Base-by-base conservation (phyloP, 2,797 vertebrate genomes). In the Gambusia yucatana region DNA sequence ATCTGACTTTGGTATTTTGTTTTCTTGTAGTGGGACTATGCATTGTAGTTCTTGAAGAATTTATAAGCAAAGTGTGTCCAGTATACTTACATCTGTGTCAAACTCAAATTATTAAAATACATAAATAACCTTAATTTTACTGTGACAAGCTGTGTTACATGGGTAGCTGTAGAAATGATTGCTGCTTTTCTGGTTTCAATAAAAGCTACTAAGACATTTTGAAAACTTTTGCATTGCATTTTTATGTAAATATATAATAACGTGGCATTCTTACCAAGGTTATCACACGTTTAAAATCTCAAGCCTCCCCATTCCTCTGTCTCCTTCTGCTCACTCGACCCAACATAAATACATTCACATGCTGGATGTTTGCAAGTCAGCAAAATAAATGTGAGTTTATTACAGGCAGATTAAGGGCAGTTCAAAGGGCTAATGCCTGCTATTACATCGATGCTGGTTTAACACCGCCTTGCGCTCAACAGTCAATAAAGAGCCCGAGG, bases 341-440 rank as follows among this genome's bases (percentile, higher is more conserved):
- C 13, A 28, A 13, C 10, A 17, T 28, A 75, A 59, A 75, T 86
- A 74, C 52, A 72, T 39, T 72, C 71, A 65, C 81, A 85, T 75
- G 84, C 52, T 50, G 79, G 44, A 63, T 80, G 75, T 88, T 50
- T 71, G 52, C 70, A 79, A 48, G 83, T 72, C 82, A 79, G 72
- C 72, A 77, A 90, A 90, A 90, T 85, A 91, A 89, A 92, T 91
- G 92, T 80, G 88, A 93, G 89, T 93, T 95, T 93, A 95, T 95
- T 92, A 93, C 88, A 88, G 86, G 91, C 77, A 91, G 91, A 95
- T 93, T 93, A 94, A 91, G 87, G 92, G 86, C 73, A 78, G 95
- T 94, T 95, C 93, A 93, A 86, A 88, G 93, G 93, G 91, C 91
- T 94, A 94, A 95, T 94, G 92, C 90, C 88, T 85, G 79, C 93